A percentile compares a stretch with the other conserved stretches of the same genome.
Evolutionary conservation across 2,113 vertebrate species (phyloP).

Genomic region (Tachysurus vachellii): DNA sequence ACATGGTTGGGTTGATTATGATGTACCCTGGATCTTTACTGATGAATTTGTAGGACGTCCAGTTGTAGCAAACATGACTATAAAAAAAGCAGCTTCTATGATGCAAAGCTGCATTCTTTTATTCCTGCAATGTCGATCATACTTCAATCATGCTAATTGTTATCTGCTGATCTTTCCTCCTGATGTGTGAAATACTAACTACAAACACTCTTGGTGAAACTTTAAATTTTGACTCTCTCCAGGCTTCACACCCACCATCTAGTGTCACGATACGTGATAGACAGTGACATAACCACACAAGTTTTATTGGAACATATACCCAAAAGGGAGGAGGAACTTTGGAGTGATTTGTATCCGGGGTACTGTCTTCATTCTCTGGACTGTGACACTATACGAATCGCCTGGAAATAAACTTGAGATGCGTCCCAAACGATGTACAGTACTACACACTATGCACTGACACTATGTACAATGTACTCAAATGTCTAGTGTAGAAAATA

Average conservation of each 20-base stretch:
- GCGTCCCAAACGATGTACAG: no score
- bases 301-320: background rate
- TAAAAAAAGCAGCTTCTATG: background rate
- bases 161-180: background rate
- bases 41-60: background rate
- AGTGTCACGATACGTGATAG: background rate
- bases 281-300: background rate
- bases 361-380: background rate
- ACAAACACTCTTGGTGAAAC: conserved; percentile 9
- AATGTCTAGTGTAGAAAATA: no score
- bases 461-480: no score
- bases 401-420: background rate
- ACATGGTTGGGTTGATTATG: background rate
- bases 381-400: background rate
- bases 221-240: background rate
- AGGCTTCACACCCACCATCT: background rate
- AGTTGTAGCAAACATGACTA: background rate
- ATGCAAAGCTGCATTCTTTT: background rate
- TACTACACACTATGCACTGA: no score
- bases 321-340: background rate
- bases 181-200: background rate
- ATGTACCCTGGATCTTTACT: background rate
- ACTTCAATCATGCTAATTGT: background rate
- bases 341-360: background rate
- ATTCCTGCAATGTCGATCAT: background rate